Base-by-base conservation (phyloP, 1,140 invertebrate genomes). In the Bombus huntii region DNA sequence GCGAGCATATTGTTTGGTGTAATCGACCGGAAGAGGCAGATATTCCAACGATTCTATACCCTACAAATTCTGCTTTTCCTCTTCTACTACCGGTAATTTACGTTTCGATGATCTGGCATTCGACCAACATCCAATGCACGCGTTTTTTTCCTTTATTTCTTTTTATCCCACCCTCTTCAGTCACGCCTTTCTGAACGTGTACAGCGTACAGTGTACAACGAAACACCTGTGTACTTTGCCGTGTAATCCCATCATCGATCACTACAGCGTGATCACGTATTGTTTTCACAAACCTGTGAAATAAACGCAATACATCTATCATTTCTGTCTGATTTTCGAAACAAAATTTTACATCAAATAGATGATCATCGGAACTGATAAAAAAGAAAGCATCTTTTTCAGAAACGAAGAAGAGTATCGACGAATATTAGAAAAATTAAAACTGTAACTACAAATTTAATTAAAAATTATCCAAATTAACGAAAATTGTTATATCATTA, bases 161-260 rank as follows among this genome's bases (percentile, higher is more conserved):
- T 37, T 68, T 68, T 68, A 68, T 37, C 9, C 66, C 15, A 68
- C 18, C 66, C 66, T 22, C 22, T 68, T 22, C n/a, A 68, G 66
- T 37, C 66, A 22, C 65, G 65, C 65, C n/a, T 66, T 66, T 31
- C 65, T 66, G 31, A 31, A 66, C 65, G 47, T 68, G 31, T 31
- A 34, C 66, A 34, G 66, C 59, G 59, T 62, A 62, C 28, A n/a
- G 10, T 34, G 22, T 68, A 68, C 31, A 68, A 34, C 66, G 31
- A 10, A 68, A 68, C 66, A 68, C 66, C 34, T 68, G 66, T 37
- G 66, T 22, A 68, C 66, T 34, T 68, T 37, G 66, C 31, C 66
- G 66, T 68, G 66, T 68, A 68, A 68, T 68, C 34, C 66, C 18
- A 34, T 37, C 66, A 34, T 68, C 31, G 66, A 68, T 68, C 66